phyloP scores from a whole-genome alignment of 64 coral and sea anemone genomes.

The Dendrophyllia cribrosa region DNA sequence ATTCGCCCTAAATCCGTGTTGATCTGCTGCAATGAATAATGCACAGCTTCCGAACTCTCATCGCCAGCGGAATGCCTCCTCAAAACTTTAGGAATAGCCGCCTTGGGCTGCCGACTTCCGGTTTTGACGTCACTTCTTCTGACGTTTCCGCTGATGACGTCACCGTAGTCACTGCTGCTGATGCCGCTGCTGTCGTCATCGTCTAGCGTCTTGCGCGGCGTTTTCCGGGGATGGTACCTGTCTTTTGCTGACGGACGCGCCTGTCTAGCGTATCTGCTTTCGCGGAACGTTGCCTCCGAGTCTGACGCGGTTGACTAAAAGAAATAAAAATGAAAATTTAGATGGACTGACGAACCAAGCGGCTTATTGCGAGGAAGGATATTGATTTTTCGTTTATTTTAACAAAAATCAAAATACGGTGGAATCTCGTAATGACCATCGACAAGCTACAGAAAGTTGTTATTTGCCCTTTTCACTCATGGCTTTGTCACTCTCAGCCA shows the following conservation, averaged over 20 bases:
- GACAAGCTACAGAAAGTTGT: too few relatives aligned
- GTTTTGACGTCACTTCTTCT: conserved; percentile 49
- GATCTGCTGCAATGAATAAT: conserved; percentile 77
- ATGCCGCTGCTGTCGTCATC: conserved; percentile 93
- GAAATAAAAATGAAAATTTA: not conserved
- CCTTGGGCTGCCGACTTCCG: conserved; percentile 17
- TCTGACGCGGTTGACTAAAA: conserved; percentile 70
- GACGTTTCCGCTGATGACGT: conserved; percentile 48
- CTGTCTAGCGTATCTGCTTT: conserved; percentile 11
- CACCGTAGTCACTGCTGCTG: conserved; percentile 95
- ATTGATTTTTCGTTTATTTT: too few relatives aligned
- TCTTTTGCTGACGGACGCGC: not conserved
- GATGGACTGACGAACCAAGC: not conserved
- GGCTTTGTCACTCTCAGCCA: too few relatives aligned
- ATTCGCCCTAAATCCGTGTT: conserved; percentile 84
- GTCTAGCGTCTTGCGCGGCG: conserved; percentile 55
- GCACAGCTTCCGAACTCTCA: conserved; percentile 60
- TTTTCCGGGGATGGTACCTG: conserved; percentile 66
- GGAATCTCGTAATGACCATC: too few relatives aligned
- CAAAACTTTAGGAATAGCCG: not conserved
- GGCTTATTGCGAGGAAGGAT: too few relatives aligned
- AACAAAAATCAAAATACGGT: too few relatives aligned
- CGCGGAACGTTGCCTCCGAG: conserved; percentile 56
- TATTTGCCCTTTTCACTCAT: too few relatives aligned
- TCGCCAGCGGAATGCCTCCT: not conserved